Percentiles rank a stretch among this genome's conserved stretches.
Evolutionary conservation across 2,113 vertebrate species (phyloP).

Genomic region (Nansenia antarctica): DNA sequence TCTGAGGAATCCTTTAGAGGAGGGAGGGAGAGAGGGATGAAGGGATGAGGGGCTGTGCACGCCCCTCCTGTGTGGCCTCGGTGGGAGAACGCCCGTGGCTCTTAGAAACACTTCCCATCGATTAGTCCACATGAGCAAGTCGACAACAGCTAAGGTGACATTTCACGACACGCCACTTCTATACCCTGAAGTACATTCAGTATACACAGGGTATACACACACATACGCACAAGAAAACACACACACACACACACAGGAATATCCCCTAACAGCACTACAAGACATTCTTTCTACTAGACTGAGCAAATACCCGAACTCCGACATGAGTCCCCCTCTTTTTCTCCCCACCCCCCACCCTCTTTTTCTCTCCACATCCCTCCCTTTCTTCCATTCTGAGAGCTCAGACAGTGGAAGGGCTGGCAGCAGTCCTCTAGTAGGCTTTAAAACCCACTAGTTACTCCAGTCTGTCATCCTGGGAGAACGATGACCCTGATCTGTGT

Average conservation of each 20-base stretch:
- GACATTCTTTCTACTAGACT: conserved; percentile 45
- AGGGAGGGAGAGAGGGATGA: background rate
- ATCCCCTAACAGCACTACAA: conserved; percentile 30
- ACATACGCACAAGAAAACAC: conserved; percentile 10
- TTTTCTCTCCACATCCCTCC: background rate
- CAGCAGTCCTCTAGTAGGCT: conserved; percentile 8
- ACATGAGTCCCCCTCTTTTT: conserved; percentile 15
- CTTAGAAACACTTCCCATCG: conserved; percentile 25
- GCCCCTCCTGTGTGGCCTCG: conserved; percentile 9
- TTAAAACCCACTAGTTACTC: conserved; percentile 2
- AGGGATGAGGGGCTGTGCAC: background rate
- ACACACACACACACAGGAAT: conserved; percentile 19
- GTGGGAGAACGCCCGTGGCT: conserved; percentile 22
- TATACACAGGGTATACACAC: background rate
- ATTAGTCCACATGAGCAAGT: conserved; percentile 45
- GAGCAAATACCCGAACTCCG: conserved; percentile 27
- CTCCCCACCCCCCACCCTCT: background rate
- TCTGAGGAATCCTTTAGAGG: too few relatives aligned
- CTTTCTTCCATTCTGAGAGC: conserved; percentile 3
- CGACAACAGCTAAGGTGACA: conserved; percentile 33
- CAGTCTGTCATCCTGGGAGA: background rate
- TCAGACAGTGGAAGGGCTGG: background rate
- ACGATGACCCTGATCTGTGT: background rate
- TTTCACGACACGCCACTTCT: background rate
- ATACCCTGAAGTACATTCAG: background rate